phyloP scores from a whole-genome alignment of 2,113 vertebrate genomes.

The Sapayoa aenigma region DNA sequence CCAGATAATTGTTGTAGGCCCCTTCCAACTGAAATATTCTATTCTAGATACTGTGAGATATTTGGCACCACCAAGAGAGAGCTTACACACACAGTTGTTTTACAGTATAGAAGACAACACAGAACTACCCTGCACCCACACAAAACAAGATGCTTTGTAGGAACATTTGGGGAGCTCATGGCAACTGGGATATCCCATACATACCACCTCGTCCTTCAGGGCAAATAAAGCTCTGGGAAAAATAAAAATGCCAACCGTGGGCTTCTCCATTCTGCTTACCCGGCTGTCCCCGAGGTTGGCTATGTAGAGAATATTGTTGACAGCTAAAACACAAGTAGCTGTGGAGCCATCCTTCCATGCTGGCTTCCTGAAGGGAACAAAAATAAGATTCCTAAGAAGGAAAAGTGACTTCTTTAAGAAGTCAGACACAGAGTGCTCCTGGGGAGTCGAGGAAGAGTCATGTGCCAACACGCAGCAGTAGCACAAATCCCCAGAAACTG shows the following conservation, averaged over 20 bases:
- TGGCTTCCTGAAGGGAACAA: slow-evolving; percentile 83
- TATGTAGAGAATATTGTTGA: slow-evolving; percentile 88
- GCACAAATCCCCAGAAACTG: neutral
- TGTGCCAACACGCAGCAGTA: neutral
- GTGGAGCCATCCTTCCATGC: slow-evolving; percentile 97
- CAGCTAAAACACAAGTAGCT: slow-evolving; percentile 89
- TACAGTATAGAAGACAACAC: neutral
- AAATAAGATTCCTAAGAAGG: neutral
- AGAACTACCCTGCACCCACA: neutral
- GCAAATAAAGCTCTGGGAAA: neutral
- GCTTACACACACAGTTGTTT: neutral
- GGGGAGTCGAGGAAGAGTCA: neutral
- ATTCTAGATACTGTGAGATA: neutral
- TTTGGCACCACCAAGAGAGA: neutral
- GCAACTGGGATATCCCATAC: neutral
- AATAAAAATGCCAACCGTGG: neutral
- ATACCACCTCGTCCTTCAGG: neutral
- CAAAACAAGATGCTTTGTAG: neutral
- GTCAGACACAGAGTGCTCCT: neutral
- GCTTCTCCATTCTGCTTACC: slow-evolving; percentile 70
- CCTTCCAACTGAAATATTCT: neutral
- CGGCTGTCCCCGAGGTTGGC: slow-evolving; percentile 96
- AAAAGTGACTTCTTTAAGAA: neutral
- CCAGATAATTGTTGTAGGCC: fast-evolving
- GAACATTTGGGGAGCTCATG: neutral